Evolutionary conservation across 2,797 vertebrate species (phyloP), one percentile per base, ranked within the genome.

Genomic region (Semaprochilodus insignis): DNA sequence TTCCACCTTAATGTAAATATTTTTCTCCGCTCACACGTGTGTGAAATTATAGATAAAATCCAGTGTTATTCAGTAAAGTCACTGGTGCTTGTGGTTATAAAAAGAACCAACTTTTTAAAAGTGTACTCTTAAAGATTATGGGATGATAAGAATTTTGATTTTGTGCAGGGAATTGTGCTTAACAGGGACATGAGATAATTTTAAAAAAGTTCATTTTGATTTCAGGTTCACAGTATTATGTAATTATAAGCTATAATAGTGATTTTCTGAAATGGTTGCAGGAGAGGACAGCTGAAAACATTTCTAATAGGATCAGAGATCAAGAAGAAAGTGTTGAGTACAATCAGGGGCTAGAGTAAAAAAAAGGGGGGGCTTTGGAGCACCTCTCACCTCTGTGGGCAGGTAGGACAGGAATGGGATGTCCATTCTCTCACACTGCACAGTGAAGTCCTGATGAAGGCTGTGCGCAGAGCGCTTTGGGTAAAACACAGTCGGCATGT

Each of bases 351-450:
- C n/a, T n/a, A n/a, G n/a, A n/a, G n/a, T 48, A 48, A 48, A 48
- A 48, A 11, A 51, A 51, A n/a, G n/a, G n/a, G n/a, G 63, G 5
- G 31, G 21, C 17, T 23, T 54, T 16, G 16, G n/a, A 27, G 51
- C 44, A 8, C 44, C 19, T 0, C 91, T 91, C 78, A 95, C 95
- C 94, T 96, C 95, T 0, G 92, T 77, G 15, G 95, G 95, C 82
- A 96, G 91, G 81, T 95, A 96, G 70, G 94, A 96, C 74, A 96
- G 91, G 85, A 96, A 96, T 1, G 95, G 95, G 62, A 96, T 95
- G 86, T 96, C 95, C 92, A 96, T 96, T 85, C 94, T 95, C 88
- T 96, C 95, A 0, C 96, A 96, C 89, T 96, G 96, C 0, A 93
- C 93, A 0, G 92, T 95, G 85, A 96, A 92, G 83, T 96, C 95